A percentile compares a stretch with the other conserved stretches of the same genome.
These are phyloP conservation scores for Cylas formicarius DNA, from an alignment of 1,140 invertebrate species.

Conservation along the genomic window DNA sequence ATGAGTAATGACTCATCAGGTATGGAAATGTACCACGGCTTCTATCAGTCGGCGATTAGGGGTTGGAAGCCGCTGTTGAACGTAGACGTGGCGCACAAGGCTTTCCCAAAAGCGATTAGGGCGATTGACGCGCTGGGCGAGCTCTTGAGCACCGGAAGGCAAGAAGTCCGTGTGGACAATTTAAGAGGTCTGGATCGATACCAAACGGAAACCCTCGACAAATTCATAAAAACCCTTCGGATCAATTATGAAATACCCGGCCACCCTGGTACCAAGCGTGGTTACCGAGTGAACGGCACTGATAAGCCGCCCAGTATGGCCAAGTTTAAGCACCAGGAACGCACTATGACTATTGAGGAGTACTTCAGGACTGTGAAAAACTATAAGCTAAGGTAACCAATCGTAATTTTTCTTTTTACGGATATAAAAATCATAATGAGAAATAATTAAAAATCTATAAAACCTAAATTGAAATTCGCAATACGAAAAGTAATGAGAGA, in stretches of 20 bases:
- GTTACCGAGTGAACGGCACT: slow-evolving; percentile 49
- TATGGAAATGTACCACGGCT: slow-evolving; percentile 62
- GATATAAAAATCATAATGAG: no score
- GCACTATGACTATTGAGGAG: slow-evolving; percentile 42
- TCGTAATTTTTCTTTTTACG: slow-evolving; percentile 36
- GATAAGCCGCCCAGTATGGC: slow-evolving; percentile 32
- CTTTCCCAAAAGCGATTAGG: slow-evolving; percentile 42
- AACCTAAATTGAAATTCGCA: no score
- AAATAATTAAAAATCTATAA: no score
- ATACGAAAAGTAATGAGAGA: no score
- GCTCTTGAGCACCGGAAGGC: slow-evolving; percentile 17
- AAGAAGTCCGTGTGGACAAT: not conserved
- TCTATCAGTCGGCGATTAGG: slow-evolving; percentile 66
- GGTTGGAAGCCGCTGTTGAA: slow-evolving; percentile 67
- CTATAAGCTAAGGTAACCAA: slow-evolving; percentile 46
- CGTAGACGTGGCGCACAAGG: slow-evolving; percentile 61
- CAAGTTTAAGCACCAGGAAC: slow-evolving; percentile 41
- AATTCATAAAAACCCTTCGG: slow-evolving; percentile 26
- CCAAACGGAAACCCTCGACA: slow-evolving; percentile 11
- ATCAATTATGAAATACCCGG: slow-evolving; percentile 47
- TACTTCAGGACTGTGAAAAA: slow-evolving; percentile 47
- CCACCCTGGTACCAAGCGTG: slow-evolving; percentile 38
- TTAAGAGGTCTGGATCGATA: slow-evolving; percentile 1
- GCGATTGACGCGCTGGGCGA: slow-evolving; percentile 40
- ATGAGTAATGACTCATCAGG: no score